A percentile compares a stretch with the other conserved stretches of the same genome.
phyloP scores from a whole-genome alignment of 2,797 vertebrate species.

The Anguilla pacifica region DNA sequence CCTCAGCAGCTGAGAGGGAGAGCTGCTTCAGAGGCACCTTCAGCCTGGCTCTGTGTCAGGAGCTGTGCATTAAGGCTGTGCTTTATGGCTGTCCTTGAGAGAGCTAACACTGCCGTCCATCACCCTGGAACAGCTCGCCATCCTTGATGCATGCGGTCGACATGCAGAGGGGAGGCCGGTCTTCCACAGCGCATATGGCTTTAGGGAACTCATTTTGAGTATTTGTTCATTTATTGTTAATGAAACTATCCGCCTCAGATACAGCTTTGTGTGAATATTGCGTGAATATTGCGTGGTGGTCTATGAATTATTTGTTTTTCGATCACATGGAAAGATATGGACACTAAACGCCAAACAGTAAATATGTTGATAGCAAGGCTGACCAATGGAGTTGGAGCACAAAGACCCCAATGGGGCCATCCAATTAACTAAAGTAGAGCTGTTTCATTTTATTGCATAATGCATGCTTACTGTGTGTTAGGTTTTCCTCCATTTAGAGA shows the following conservation, averaged over 20 bases:
- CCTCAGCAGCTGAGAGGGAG: not conserved
- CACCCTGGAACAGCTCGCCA: constrained; percentile 43
- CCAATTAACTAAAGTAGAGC: constrained; percentile 20
- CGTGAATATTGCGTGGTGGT: not conserved
- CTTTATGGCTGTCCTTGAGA: constrained; percentile 62
- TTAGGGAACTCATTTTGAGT: not conserved
- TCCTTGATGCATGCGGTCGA: constrained; percentile 39
- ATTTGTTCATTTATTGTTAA: not conserved
- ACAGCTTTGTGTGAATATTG: not conserved
- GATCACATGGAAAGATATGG: not conserved
- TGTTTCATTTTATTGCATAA: constrained; percentile 48
- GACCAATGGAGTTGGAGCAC: not conserved
- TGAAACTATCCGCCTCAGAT: not conserved
- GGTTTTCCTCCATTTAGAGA: constrained; percentile 60
- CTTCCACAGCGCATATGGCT: constrained; percentile 2
- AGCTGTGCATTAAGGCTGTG: constrained; percentile 52
- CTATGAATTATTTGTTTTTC: constrained; percentile 1
- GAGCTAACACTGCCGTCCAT: constrained; percentile 57
- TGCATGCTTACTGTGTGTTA: constrained; percentile 54
- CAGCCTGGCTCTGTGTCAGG: constrained; percentile 22
- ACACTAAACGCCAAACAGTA: not conserved
- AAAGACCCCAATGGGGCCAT: constrained; percentile 16
- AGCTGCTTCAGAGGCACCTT: constrained; percentile 20
- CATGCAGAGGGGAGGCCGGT: not conserved
- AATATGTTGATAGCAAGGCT: not conserved